Evolutionary conservation across 2,797 vertebrate species (phyloP).

Genomic region (Cichlasoma orientale): DNA sequence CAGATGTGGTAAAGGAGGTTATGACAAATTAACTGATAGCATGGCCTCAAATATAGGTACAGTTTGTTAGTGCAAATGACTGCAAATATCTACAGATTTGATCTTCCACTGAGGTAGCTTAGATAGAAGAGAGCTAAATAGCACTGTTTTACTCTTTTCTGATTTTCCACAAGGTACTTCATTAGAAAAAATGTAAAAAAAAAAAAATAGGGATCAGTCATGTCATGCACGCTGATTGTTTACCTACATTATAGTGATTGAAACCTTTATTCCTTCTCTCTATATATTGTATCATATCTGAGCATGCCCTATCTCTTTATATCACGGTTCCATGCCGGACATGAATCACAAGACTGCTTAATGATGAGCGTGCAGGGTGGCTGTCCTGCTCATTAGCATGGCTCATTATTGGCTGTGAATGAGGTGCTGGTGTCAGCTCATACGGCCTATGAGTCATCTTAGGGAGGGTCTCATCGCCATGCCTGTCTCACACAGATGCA

Average conservation of each 20-base stretch:
- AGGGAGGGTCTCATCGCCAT: conserved; percentile 71
- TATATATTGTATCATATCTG: not conserved
- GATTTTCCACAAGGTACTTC: not conserved
- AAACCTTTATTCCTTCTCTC: not conserved
- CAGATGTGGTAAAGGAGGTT: conserved; percentile 7
- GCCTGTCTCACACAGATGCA: conserved; percentile 59
- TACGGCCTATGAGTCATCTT: conserved; percentile 78
- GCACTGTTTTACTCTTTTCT: not conserved
- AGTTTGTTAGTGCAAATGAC: conserved; percentile 2
- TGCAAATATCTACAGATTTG: conserved; percentile 1
- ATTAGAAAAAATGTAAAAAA: not conserved
- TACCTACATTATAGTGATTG: not conserved
- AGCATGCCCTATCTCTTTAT: conserved; percentile 43
- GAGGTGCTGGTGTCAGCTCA: conserved; percentile 81
- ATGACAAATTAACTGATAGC: conserved; percentile 42
- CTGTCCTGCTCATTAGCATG: conserved; percentile 82
- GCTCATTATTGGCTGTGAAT: conserved; percentile 83
- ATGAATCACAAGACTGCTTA: conserved; percentile 69
- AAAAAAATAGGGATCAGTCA: not conserved
- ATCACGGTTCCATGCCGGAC: conserved; percentile 59
- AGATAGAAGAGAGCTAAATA: not conserved
- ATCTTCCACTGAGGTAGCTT: not conserved
- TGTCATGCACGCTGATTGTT: not conserved
- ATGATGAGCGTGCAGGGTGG: conserved; percentile 75
- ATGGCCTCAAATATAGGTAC: not conserved